Evolutionary conservation across 1,140 invertebrate genomes (phyloP).

Genomic region (Sinonovacula constricta): DNA sequence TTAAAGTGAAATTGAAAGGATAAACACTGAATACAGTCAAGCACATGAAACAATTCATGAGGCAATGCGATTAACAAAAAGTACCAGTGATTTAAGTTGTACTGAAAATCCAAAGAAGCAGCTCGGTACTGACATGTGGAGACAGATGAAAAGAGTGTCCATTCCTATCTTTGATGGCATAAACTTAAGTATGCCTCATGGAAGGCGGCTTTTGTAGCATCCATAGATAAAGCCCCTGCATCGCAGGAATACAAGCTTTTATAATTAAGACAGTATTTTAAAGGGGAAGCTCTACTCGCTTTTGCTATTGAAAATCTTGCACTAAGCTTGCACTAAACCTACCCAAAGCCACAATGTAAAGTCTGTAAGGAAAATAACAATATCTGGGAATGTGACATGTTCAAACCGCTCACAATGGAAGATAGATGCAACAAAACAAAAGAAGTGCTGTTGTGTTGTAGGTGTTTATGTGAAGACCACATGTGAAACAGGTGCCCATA

Average conservation of each 20-base stretch:
- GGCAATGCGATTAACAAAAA: neutral
- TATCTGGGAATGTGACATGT: neutral
- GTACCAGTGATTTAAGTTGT: neutral
- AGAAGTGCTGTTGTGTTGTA: neutral
- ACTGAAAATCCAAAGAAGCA: neutral
- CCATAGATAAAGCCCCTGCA: neutral
- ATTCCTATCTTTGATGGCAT: neutral
- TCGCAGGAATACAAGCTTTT: neutral
- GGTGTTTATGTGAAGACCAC: neutral
- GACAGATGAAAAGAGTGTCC: conserved; percentile 5
- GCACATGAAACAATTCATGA: neutral
- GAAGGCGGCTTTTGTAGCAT: neutral
- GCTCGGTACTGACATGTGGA: conserved; percentile 1
- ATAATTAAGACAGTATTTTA: neutral
- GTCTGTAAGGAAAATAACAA: neutral
- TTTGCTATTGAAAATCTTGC: neutral
- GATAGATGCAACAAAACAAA: neutral
- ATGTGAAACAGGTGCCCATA: neutral
- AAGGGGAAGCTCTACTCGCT: neutral
- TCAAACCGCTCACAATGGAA: neutral
- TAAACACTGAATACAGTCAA: neutral
- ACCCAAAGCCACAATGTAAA: neutral
- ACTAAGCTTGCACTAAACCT: neutral
- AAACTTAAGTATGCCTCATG: neutral
- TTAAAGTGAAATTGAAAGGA: neutral